Conservation (phyloP, 37 sponge, comb jelly and placozoan genomes). For the Mnemiopsis leidyi region DNA sequence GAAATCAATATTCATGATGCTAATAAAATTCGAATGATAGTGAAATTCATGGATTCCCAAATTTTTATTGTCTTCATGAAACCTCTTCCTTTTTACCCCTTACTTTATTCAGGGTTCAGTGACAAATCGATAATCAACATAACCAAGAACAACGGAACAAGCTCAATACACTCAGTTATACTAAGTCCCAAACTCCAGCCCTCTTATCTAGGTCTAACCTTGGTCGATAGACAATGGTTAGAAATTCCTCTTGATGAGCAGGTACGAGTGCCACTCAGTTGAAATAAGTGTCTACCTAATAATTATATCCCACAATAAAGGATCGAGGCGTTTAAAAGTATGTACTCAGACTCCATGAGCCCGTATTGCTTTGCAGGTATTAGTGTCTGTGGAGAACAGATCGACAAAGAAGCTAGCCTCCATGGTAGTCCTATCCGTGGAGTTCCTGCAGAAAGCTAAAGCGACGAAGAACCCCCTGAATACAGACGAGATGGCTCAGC, state of each 20-base stretch:
- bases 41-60: neutral
- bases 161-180: slow-evolving; percentile 1
- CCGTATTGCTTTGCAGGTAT: neutral
- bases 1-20: too few relatives aligned
- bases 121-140: slow-evolving; percentile 40
- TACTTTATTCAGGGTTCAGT: neutral
- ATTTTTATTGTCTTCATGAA: neutral
- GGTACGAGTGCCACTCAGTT: too few relatives aligned
- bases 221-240: slow-evolving; percentile 19
- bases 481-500: slow-evolving; percentile 33
- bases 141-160: slow-evolving; percentile 3
- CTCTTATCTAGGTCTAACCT: neutral
- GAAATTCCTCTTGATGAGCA: slow-evolving; percentile 43
- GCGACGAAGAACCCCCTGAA: slow-evolving; percentile 3
- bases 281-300: too few relatives aligned
- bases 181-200: neutral
- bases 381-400: slow-evolving; percentile 11
- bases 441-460: slow-evolving; percentile 50
- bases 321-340: too few relatives aligned
- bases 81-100: neutral
- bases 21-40: too few relatives aligned
- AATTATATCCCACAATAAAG: too few relatives aligned
- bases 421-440: neutral
- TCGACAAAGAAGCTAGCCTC: slow-evolving; percentile 37
- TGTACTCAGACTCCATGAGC: too few relatives aligned